Percentiles rank a stretch among this genome's conserved stretches.
phyloP scores from a whole-genome alignment of 1,140 invertebrate genomes.

The Phthorimaea operculella region DNA sequence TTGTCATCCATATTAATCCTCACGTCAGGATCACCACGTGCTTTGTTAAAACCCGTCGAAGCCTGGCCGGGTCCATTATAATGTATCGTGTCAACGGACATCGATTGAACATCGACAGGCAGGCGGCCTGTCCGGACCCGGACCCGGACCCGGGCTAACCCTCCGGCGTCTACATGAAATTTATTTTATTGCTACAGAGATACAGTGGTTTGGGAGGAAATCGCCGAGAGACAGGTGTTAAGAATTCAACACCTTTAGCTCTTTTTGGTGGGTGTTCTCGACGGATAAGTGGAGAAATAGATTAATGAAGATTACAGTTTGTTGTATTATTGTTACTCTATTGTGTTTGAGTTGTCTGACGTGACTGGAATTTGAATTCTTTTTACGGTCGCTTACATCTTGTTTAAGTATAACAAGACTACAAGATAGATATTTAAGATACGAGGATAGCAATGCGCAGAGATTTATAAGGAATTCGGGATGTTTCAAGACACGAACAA shows the following conservation, averaged over 20 bases:
- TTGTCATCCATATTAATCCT: constrained; percentile 60
- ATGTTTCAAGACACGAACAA: constrained; percentile 35
- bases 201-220: constrained; percentile 62
- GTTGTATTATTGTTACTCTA: constrained; percentile 46
- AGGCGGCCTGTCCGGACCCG: constrained; percentile 18
- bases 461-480: constrained; percentile 47
- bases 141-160: constrained; percentile 36
- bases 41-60: constrained; percentile 60
- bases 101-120: constrained; percentile 59
- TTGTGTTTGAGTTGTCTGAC: constrained; percentile 35
- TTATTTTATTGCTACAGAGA: constrained; percentile 65
- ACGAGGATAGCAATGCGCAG: constrained; percentile 37
- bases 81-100: constrained; percentile 64
- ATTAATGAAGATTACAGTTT: constrained; percentile 46
- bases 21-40: constrained; percentile 57
- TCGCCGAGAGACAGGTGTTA: constrained; percentile 63
- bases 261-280: constrained; percentile 41
- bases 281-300: constrained; percentile 49
- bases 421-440: constrained; percentile 39
- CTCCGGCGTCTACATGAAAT: constrained; percentile 60
- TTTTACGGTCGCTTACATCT: constrained; percentile 24
- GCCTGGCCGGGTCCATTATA: constrained; percentile 53
- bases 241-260: constrained; percentile 62
- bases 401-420: constrained; percentile 32
- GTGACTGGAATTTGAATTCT: constrained; percentile 37